Evolutionary conservation across 1,140 invertebrate species (phyloP).

Genomic region (Dreissena polymorpha): DNA sequence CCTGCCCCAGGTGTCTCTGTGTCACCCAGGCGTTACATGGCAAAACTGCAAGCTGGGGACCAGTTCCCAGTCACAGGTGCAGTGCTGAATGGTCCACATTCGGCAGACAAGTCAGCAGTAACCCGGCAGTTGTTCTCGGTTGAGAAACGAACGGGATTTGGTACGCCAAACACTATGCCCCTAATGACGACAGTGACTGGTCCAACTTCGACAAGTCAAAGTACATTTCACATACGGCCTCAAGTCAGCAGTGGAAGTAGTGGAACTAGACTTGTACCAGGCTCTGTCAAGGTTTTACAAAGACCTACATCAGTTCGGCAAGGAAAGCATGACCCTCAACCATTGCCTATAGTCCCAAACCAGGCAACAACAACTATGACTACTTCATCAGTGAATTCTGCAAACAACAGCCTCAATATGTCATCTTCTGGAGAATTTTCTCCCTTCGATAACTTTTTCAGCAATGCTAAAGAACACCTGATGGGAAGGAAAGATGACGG

Average conservation of each 20-base stretch:
- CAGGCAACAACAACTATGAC: constrained; percentile 55
- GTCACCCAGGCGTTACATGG: constrained; percentile 20
- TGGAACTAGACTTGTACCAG: constrained; percentile 37
- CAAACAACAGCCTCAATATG: constrained; percentile 24
- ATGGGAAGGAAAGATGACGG: constrained; percentile 86
- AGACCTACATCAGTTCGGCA: constrained; percentile 46
- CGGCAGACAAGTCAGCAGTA: constrained; percentile 68
- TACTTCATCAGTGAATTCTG: constrained; percentile 39
- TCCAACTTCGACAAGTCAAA: constrained; percentile 43
- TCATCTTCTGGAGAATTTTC: constrained; percentile 84
- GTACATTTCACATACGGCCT: constrained; percentile 27
- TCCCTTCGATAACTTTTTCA: constrained; percentile 88
- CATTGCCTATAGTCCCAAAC: constrained; percentile 70
- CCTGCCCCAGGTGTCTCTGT: constrained; percentile 71
- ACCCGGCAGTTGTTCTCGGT: constrained; percentile 84
- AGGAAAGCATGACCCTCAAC: constrained; percentile 67
- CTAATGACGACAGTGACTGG: constrained; percentile 43
- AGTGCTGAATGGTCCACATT: constrained; percentile 26
- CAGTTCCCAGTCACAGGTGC: constrained; percentile 22
- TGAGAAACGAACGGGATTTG: constrained; percentile 31
- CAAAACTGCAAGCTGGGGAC: not conserved
- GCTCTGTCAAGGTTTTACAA: constrained; percentile 60
- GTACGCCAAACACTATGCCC: constrained; percentile 20
- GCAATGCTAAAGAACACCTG: constrained; percentile 84
- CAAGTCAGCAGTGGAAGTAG: constrained; percentile 24